phyloP scores from a whole-genome alignment of 2,113 vertebrate genomes.

The Theristicus caerulescens region DNA sequence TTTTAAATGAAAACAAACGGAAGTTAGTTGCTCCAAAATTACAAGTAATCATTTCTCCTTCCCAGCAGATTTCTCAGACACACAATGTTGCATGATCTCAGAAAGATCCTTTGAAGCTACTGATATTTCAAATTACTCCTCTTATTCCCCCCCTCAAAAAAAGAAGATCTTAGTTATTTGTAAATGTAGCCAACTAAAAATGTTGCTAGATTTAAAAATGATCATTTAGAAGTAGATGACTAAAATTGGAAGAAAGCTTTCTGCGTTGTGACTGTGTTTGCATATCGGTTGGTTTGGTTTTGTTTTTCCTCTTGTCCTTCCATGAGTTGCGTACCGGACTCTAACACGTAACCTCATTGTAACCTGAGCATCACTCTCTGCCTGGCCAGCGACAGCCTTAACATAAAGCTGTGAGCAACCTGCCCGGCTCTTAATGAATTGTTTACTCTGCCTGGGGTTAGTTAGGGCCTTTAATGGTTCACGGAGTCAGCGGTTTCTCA shows the following conservation, averaged over 20 bases:
- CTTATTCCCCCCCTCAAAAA: not conserved
- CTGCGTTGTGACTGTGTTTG: not conserved
- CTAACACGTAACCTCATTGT: fast-evolving
- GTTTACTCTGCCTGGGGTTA: not conserved
- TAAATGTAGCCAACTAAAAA: not conserved
- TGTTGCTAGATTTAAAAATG: not conserved
- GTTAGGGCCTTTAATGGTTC: not conserved
- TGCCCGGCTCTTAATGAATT: not conserved
- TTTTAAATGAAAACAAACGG: not conserved
- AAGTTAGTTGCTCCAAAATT: not conserved
- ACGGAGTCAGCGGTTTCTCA: not conserved
- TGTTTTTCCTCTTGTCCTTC: not conserved
- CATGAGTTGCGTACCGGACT: not conserved
- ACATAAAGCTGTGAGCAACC: not conserved
- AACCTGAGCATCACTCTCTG: not conserved
- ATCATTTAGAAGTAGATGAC: not conserved
- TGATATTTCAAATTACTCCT: not conserved
- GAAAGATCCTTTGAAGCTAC: not conserved
- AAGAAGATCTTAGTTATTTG: not conserved
- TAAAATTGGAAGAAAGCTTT: not conserved
- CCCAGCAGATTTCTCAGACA: not conserved
- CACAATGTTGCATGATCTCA: not conserved
- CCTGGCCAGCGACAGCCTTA: not conserved
- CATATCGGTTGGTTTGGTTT: not conserved
- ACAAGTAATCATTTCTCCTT: not conserved